Evolutionary conservation across 1,140 invertebrate species (phyloP), one percentile per base, ranked within the genome.

Genomic region (Mizuhopecten yessoensis): DNA sequence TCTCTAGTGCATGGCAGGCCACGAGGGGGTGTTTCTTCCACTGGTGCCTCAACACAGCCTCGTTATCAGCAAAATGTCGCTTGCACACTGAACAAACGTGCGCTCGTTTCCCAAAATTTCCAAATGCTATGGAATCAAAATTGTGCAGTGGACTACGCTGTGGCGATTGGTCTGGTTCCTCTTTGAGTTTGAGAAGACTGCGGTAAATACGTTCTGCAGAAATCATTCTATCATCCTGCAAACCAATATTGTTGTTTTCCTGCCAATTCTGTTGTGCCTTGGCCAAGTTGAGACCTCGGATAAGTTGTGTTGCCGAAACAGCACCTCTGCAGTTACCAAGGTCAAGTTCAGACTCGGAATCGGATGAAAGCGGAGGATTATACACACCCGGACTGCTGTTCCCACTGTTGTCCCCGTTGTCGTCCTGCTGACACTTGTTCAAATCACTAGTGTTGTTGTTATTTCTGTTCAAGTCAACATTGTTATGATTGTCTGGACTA

Each of bases 1-100:
- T 93, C 57, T 95, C 93, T 33, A 95, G 57, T 33, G 91, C 92
- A 75, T 91, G 92, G 86, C 93, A 94, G 39, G 94, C 90, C 10
- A 95, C 94, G 0, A 92, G 93, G 11, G 95, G 94, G 89, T 95
- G 95, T 87, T 95, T 95, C 86, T 95, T 95, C 88, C 90, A 92
- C 87, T 95, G 95, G 86, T 95, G 95, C 13, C 94, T 89, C 15
- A 94, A 10, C 33, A 94, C 49, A 34, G 90, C 86, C 29, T 95
- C 94, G 33, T 91, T 87, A 57, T 90, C 90, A 36, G 90, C 42
- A 87, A 94, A 95, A 75, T 95, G 93, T 45, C 93, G 91, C 39
- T 92, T 93, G 87, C 95, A 95, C 34, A 95, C 93, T 7, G 94
- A 94, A 89, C 95, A 95, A 13, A 95, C 93, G 34, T 92, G 89